Conservation (phyloP, 30 jellyfish, hydroid and myxozoan species). For the Sanderia malayensis region DNA sequence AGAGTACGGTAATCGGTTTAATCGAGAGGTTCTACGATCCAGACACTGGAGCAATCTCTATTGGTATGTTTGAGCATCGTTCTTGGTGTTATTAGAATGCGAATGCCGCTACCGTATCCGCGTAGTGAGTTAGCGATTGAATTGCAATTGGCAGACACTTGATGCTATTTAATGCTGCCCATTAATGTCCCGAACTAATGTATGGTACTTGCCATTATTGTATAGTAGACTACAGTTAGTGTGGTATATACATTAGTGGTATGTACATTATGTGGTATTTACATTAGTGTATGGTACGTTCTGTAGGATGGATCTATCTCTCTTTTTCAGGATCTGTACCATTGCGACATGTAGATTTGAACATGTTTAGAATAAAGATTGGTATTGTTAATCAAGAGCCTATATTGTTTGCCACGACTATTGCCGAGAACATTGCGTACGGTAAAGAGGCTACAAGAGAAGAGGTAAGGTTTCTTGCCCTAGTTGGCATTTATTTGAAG, state of each 20-base stretch:
- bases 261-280: no score
- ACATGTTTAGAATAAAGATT: slow-evolving; percentile 78
- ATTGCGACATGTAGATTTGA: slow-evolving; percentile 53
- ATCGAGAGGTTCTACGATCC: slow-evolving; percentile 96
- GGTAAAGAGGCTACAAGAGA: slow-evolving; percentile 90
- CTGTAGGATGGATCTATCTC: not conserved
- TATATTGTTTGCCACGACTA: slow-evolving; percentile 85
- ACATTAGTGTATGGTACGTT: no score
- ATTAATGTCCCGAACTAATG: no score
- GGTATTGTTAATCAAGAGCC: slow-evolving; percentile 98
- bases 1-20: slow-evolving; percentile 81
- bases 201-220: no score
- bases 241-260: no score
- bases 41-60: slow-evolving; percentile 47
- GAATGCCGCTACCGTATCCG: no score
- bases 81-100: no score
- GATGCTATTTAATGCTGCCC: no score
- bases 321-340: slow-evolving; percentile 41
- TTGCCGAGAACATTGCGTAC: slow-evolving; percentile 87
- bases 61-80: slow-evolving; percentile 55
- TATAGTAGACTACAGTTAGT: no score
- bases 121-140: no score
- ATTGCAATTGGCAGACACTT: no score
- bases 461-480: slow-evolving; percentile 79
- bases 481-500: no score